A percentile compares a stretch with the other conserved stretches of the same genome.
phyloP scores from a whole-genome alignment of 1,140 invertebrate species.

The Drosophila setifemur region DNA sequence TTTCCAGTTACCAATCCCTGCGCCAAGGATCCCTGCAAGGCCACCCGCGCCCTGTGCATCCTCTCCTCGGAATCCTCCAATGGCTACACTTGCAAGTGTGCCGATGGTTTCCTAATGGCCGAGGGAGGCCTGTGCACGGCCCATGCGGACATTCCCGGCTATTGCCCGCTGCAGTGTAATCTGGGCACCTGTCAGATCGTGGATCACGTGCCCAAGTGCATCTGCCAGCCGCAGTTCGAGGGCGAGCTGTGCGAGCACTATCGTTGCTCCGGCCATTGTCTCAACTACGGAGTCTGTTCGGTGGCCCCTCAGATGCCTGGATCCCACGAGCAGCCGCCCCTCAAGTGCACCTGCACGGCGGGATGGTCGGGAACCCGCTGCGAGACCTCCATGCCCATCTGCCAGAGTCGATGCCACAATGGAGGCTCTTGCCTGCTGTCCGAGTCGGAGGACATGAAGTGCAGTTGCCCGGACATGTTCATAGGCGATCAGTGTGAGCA shows the following conservation, averaged over 20 bases:
- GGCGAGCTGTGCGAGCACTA: slow-evolving; percentile 86
- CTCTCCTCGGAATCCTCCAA: slow-evolving; percentile 80
- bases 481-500: slow-evolving; percentile 79
- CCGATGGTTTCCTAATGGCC: slow-evolving; percentile 84
- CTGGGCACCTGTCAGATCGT: slow-evolving; percentile 85
- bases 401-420: slow-evolving; percentile 82
- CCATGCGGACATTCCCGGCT: slow-evolving; percentile 64
- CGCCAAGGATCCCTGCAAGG: slow-evolving; percentile 84
- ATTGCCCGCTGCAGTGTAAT: slow-evolving; percentile 82
- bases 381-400: slow-evolving; percentile 84
- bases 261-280: slow-evolving; percentile 86
- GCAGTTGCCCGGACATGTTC: slow-evolving; percentile 71
- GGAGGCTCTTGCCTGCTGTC: slow-evolving; percentile 71
- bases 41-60: slow-evolving; percentile 84
- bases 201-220: slow-evolving; percentile 83
- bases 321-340: slow-evolving; percentile 52
- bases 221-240: slow-evolving; percentile 85
- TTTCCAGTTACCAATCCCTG: slow-evolving; percentile 82
- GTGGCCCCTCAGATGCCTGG: slow-evolving; percentile 69
- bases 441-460: slow-evolving; percentile 72
- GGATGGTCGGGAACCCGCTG: slow-evolving; percentile 87
- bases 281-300: slow-evolving; percentile 86
- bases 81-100: slow-evolving; percentile 86
- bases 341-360: slow-evolving; percentile 85
- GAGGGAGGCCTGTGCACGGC: slow-evolving; percentile 62